These are phyloP conservation scores for Drosophila eugracilis DNA, from an alignment of 1,140 invertebrate genomes.

Conservation along the genomic window DNA sequence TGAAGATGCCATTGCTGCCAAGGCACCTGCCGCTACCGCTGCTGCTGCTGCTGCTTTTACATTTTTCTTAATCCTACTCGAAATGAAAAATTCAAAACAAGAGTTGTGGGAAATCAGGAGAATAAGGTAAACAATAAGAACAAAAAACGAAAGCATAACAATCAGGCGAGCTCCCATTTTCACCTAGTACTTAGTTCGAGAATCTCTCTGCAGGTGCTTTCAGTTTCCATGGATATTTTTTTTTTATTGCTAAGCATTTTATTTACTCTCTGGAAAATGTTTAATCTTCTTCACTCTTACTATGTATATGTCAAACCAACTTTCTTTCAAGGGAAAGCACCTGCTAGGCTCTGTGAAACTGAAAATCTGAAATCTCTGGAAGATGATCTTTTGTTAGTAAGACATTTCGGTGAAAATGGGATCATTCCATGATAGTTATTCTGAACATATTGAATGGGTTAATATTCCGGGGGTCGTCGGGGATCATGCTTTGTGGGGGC, in stretches of 20 bases:
- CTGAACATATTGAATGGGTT: neutral
- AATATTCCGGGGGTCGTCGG: constrained; percentile 11
- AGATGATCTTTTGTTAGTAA: neutral
- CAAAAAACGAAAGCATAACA: neutral
- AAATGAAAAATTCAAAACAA: neutral
- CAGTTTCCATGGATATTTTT: too few species aligned
- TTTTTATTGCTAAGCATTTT: too few species aligned
- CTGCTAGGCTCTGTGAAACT: neutral
- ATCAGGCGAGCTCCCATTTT: constrained; percentile 1
- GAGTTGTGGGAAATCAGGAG: neutral
- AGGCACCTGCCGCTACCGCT: too few species aligned
- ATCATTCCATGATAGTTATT: neutral
- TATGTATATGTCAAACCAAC: too few species aligned
- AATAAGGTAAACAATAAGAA: neutral
- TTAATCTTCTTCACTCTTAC: too few species aligned
- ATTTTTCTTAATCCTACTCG: constrained; percentile 7
- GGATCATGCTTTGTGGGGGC: neutral
- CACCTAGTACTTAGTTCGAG: neutral
- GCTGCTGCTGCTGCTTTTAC: constrained; percentile 1
- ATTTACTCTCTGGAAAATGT: too few species aligned
- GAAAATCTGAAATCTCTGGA: neutral
- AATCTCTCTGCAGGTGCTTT: too few species aligned
- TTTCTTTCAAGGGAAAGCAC: too few species aligned
- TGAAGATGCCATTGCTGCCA: neutral
- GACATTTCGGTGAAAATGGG: neutral